Evolutionary conservation across 2,113 vertebrate species (phyloP).

Genomic region (Lepidothrix coronata): DNA sequence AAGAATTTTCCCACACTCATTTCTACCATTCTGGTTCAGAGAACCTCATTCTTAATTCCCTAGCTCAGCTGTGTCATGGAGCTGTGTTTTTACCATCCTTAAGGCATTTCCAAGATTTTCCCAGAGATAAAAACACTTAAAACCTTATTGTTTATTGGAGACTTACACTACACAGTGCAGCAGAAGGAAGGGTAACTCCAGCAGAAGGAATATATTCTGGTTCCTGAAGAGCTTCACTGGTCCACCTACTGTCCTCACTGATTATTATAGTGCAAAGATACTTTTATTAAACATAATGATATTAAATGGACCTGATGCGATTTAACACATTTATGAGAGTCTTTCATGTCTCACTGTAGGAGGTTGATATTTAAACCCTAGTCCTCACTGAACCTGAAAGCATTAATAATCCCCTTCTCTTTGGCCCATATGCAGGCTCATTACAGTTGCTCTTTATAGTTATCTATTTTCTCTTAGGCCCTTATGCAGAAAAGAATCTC

Average conservation of each 20-base stretch:
- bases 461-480: constrained; percentile 62
- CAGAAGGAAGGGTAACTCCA: background rate
- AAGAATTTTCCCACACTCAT: constrained; percentile 3
- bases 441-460: constrained; percentile 59
- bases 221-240: constrained; percentile 37
- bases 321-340: constrained; percentile 63
- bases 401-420: constrained; percentile 64
- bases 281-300: constrained; percentile 58
- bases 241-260: constrained; percentile 30
- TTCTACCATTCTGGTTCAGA: background rate
- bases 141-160: background rate
- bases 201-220: constrained; percentile 9
- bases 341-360: constrained; percentile 59
- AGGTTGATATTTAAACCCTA: constrained; percentile 53
- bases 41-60: constrained; percentile 3
- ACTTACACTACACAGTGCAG: background rate
- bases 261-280: constrained; percentile 47
- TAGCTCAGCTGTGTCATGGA: background rate
- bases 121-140: constrained; percentile 17
- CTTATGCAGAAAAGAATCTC: constrained; percentile 48
- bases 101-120: constrained; percentile 41
- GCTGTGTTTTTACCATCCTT: background rate
- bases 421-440: constrained; percentile 57
- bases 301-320: constrained; percentile 64
- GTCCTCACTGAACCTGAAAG: constrained; percentile 59